Conservation (phyloP, 1,140 invertebrate genomes). For the Limonius californicus region DNA sequence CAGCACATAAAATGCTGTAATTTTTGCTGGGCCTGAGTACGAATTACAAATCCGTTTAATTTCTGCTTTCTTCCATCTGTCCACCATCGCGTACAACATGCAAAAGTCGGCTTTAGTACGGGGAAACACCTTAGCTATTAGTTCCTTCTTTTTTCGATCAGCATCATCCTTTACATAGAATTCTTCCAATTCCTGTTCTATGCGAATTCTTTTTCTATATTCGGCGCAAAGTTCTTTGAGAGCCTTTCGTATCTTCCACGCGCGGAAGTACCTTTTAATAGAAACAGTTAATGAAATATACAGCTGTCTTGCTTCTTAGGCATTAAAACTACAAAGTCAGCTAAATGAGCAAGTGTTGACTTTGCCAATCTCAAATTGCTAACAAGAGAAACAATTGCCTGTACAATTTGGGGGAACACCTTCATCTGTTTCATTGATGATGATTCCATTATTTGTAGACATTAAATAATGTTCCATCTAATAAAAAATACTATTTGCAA, state of each 20-base stretch:
- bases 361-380: too few species aligned
- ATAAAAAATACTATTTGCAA: too few species aligned
- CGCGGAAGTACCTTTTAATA: constrained; percentile 30
- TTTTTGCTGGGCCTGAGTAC: constrained; percentile 56
- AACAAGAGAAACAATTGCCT: too few species aligned
- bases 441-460: too few species aligned
- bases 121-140: constrained; percentile 57
- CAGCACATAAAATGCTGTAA: constrained; percentile 57
- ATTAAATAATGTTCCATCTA: too few species aligned
- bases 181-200: constrained; percentile 51
- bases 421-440: too few species aligned
- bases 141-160: constrained; percentile 51
- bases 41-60: constrained; percentile 54
- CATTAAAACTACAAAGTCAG: too few species aligned
- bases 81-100: constrained; percentile 59
- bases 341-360: too few species aligned
- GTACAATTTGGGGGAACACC: too few species aligned
- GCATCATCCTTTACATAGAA: constrained; percentile 49
- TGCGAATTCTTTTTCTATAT: constrained; percentile 50
- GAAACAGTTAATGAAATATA: too few species aligned
- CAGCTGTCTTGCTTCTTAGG: too few species aligned
- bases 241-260: constrained; percentile 41
- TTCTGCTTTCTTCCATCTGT: constrained; percentile 60
- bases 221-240: constrained; percentile 44
- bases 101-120: constrained; percentile 59